Percentiles rank a stretch among this genome's conserved stretches.
These are phyloP conservation scores for Pygoscelis adeliae DNA, from an alignment of 2,113 vertebrate species.

Conservation along the genomic window DNA sequence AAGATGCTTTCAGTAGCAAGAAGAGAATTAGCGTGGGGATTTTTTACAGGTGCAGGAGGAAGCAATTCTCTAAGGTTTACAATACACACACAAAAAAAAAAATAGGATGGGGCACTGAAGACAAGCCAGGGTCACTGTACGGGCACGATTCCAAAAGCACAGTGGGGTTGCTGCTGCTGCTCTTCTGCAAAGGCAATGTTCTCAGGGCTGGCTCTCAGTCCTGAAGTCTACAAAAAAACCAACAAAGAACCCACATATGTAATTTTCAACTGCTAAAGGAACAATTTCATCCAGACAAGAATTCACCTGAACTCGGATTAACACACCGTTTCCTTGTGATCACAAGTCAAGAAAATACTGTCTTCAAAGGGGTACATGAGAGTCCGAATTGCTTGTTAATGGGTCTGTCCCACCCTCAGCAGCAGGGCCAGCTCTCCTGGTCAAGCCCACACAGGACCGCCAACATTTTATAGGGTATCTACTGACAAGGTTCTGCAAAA, in stretches of 20 bases:
- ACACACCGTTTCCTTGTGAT: neutral
- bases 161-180: neutral
- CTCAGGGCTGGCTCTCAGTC: neutral
- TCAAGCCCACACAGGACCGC: neutral
- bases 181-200: neutral
- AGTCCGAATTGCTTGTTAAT: neutral
- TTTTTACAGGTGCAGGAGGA: neutral
- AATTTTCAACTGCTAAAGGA: neutral
- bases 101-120: neutral
- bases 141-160: neutral
- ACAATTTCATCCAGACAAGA: neutral
- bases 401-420: neutral
- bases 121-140: neutral
- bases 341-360: neutral
- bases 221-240: neutral
- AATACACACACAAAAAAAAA: neutral
- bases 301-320: neutral
- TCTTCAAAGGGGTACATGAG: accelerated
- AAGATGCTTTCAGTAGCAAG: neutral
- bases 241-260: accelerated
- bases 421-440: neutral
- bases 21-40: neutral
- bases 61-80: neutral
- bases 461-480: neutral
- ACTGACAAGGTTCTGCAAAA: neutral